These are phyloP conservation scores for Anadara kagoshimensis DNA, from an alignment of 1,140 invertebrate species.

Conservation along the genomic window DNA sequence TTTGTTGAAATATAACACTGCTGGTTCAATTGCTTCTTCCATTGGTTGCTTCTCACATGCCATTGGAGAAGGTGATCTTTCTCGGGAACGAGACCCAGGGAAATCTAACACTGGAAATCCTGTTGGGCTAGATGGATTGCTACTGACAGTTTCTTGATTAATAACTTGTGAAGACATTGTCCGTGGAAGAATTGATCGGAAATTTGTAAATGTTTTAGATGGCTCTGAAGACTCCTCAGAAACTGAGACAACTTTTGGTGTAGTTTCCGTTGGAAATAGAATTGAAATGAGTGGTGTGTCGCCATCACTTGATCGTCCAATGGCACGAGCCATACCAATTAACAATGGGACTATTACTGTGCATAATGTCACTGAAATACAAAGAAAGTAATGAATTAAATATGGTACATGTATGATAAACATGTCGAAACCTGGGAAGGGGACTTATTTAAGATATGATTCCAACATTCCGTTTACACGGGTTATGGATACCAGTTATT, in stretches of 20 bases:
- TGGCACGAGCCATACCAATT: conserved; percentile 89
- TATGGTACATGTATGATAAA: too few species aligned
- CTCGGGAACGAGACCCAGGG: conserved; percentile 39
- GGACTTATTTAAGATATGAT: too few species aligned
- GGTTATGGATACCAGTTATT: too few species aligned
- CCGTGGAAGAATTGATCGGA: conserved; percentile 90
- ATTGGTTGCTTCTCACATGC: conserved; percentile 13
- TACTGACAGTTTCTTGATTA: conserved; percentile 42
- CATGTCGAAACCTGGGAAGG: too few species aligned
- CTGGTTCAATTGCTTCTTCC: conserved; percentile 78
- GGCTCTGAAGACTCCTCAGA: conserved; percentile 11
- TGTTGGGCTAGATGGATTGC: conserved; percentile 31
- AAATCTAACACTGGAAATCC: conserved; percentile 28
- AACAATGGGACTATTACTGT: conserved; percentile 88
- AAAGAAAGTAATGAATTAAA: conserved; percentile 4
- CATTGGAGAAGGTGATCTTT: conserved; percentile 73
- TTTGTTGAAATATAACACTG: conserved; percentile 91
- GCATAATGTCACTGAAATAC: conserved; percentile 81
- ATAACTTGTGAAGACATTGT: conserved; percentile 88
- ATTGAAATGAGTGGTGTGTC: conserved; percentile 88
- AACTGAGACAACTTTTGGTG: conserved; percentile 46
- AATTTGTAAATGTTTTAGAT: conserved; percentile 69
- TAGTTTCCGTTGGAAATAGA: conserved; percentile 80
- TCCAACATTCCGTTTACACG: too few species aligned
- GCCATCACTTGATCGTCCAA: conserved; percentile 85